A percentile compares a stretch with the other conserved stretches of the same genome.
Evolutionary conservation across 2,888 invertebrate genomes (phyloP).

Genomic region (Shargacucullia verbasci): DNA sequence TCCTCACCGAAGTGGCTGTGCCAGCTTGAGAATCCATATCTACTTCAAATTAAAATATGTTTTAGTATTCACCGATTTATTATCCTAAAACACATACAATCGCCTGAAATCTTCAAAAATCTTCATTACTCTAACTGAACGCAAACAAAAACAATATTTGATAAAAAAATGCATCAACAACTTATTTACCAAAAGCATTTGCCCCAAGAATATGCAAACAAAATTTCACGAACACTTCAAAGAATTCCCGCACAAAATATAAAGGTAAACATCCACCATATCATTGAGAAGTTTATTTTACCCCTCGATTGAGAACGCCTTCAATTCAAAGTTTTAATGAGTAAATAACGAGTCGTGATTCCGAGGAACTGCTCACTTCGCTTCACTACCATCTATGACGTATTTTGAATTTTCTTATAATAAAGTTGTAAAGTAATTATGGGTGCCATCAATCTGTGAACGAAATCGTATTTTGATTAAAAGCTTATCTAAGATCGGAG

Average conservation of each 20-base stretch:
- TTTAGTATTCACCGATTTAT: too few species aligned
- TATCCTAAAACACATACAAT: too few species aligned
- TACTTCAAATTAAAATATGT: too few species aligned
- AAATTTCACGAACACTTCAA: not conserved
- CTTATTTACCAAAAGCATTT: not conserved
- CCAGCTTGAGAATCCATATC: too few species aligned
- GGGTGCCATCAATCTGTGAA: conserved; percentile 36
- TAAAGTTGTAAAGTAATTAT: conserved; percentile 55
- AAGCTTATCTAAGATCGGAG: conserved; percentile 23
- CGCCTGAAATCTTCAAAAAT: too few species aligned
- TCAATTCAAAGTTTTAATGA: conserved; percentile 85
- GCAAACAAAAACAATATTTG: not conserved
- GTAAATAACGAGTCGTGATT: conserved; percentile 82
- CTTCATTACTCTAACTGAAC: too few species aligned
- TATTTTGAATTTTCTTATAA: conserved; percentile 52
- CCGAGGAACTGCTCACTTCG: conserved; percentile 75
- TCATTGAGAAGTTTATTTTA: conserved; percentile 77
- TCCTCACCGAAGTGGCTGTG: too few species aligned
- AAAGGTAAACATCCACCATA: conserved; percentile 63
- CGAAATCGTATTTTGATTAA: conserved; percentile 47
- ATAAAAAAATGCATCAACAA: not conserved
- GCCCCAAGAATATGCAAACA: not conserved
- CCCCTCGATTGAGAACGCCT: conserved; percentile 71
- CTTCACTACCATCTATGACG: conserved; percentile 52
- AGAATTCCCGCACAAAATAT: conserved; percentile 46